phyloP scores from a whole-genome alignment of 1,140 invertebrate species.

The Drosophila novamexicana region DNA sequence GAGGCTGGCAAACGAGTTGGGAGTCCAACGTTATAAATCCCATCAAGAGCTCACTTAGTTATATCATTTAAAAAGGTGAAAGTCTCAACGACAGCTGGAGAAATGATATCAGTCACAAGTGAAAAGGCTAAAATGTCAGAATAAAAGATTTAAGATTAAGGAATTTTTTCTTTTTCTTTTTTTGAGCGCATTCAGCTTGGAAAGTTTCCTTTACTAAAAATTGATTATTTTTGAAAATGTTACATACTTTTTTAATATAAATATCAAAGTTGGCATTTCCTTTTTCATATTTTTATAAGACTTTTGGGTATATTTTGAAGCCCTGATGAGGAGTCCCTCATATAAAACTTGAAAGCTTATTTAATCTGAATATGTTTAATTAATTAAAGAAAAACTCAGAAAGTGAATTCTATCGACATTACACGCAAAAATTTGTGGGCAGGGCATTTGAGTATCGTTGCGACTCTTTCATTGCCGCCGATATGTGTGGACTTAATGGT shows the following conservation, averaged over 20 bases:
- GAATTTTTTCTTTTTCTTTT: too few relatives aligned
- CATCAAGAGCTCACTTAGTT: slow-evolving; percentile 7
- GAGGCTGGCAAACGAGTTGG: slow-evolving; percentile 4
- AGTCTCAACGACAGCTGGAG: slow-evolving; percentile 2
- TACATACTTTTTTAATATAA: too few relatives aligned
- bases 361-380: not conserved
- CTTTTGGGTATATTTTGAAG: too few relatives aligned
- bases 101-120: not conserved
- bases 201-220: too few relatives aligned
- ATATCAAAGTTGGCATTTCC: too few relatives aligned
- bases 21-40: not conserved
- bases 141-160: not conserved
- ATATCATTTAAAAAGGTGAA: slow-evolving; percentile 22
- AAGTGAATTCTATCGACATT: not conserved
- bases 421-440: too few relatives aligned
- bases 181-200: not conserved
- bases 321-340: too few relatives aligned
- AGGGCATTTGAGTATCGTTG: not conserved
- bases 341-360: not conserved
- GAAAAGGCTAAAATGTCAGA: not conserved
- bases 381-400: not conserved
- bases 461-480: not conserved
- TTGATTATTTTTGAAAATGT: too few relatives aligned
- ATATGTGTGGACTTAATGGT: slow-evolving; percentile 39
- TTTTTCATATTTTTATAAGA: too few relatives aligned